A percentile compares a stretch with the other conserved stretches of the same genome.
These are phyloP conservation scores for Spialia ferax DNA, from an alignment of 2,888 invertebrate species.

Conservation along the genomic window DNA sequence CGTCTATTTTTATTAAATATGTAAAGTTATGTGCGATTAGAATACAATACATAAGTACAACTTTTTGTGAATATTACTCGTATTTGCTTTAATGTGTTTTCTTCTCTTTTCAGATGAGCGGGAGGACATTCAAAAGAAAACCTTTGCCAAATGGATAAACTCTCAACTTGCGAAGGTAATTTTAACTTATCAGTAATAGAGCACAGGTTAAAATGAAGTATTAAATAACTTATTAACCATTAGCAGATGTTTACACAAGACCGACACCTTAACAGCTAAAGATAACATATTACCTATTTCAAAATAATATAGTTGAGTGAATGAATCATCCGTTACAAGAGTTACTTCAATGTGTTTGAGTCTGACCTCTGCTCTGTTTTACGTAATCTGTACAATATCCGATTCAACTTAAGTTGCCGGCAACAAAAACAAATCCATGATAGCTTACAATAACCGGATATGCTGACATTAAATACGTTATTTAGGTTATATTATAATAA, in stretches of 20 bases:
- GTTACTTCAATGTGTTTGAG: background rate
- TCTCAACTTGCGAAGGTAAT: constrained; percentile 93
- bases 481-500: no score
- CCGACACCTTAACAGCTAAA: background rate
- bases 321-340: background rate
- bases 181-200: background rate
- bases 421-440: background rate
- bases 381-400: constrained; percentile 11
- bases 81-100: background rate
- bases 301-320: background rate
- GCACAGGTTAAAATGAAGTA: background rate
- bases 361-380: constrained; percentile 1
- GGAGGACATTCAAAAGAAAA: constrained; percentile 97
- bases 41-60: no score
- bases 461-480: background rate
- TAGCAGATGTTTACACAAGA: background rate
- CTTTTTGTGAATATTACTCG: no score
- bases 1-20: no score
- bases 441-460: constrained; percentile 5
- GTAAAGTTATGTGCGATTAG: no score
- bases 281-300: background rate
- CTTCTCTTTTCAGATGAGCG: constrained; percentile 92
- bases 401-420: background rate
- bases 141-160: constrained; percentile 97
- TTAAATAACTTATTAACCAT: background rate